These are phyloP conservation scores for Gambusia yucatana DNA, from an alignment of 2,797 vertebrate species.

Conservation along the genomic window DNA sequence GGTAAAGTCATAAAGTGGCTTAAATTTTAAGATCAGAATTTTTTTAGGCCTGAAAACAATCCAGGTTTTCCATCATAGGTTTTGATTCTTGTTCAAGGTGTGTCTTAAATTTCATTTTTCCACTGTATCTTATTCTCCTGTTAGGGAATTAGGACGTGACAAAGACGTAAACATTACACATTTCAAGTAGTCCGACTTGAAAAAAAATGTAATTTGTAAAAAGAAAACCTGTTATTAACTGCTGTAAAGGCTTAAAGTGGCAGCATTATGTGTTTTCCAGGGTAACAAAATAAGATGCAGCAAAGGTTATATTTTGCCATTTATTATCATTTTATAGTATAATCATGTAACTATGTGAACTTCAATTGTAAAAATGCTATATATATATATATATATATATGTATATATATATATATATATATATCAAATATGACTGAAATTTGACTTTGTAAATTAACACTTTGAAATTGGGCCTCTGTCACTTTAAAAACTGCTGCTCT, in stretches of 20 bases:
- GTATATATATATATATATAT: no score
- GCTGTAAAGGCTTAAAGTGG: neutral
- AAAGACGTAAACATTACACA: neutral
- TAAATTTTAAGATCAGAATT: slow-evolving; percentile 1
- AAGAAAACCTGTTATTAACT: neutral
- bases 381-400: no score
- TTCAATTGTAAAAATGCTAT: no score
- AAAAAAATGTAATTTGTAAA: neutral
- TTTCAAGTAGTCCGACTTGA: neutral
- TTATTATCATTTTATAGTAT: no score
- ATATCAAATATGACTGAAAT: no score
- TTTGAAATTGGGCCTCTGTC: no score
- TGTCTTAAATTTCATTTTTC: neutral
- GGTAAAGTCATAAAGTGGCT: slow-evolving; percentile 24
- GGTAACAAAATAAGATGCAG: no score
- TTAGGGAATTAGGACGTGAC: neutral
- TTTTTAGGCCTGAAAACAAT: neutral
- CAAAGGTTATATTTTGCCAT: no score
- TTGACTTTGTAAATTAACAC: no score
- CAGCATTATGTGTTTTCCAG: no score
- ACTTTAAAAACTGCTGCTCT: no score
- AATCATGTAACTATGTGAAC: no score
- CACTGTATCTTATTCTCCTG: neutral
- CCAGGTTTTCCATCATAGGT: neutral
- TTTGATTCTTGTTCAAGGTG: neutral